phyloP scores from a whole-genome alignment of 2,888 invertebrate genomes.

The Nomada lathburiana region DNA sequence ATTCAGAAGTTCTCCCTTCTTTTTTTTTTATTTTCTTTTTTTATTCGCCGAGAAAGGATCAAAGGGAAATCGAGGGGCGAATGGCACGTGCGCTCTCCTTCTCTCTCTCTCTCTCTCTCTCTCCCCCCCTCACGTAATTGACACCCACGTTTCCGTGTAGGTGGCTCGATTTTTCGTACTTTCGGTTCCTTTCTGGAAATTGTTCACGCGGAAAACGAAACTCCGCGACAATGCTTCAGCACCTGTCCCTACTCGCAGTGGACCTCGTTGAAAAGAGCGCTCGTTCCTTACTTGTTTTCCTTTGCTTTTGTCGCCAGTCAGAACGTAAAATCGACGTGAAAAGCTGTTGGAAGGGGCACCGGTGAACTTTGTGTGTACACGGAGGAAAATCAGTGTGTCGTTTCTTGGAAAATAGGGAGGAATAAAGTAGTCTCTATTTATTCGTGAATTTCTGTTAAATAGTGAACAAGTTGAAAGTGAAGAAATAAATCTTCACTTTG shows the following conservation, averaged over 20 bases:
- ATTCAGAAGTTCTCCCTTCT: slow-evolving; percentile 29
- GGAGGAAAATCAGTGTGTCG: not conserved
- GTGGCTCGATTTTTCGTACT: slow-evolving; percentile 37
- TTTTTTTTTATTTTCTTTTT: slow-evolving; percentile 2
- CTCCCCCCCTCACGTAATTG: slow-evolving; percentile 39
- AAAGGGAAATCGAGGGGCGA: slow-evolving; percentile 40
- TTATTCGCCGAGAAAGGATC: slow-evolving; percentile 35
- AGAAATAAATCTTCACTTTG: too few relatives aligned
- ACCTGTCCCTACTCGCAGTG: not conserved
- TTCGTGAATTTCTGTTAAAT: too few relatives aligned
- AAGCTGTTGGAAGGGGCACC: not conserved
- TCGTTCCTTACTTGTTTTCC: slow-evolving; percentile 16
- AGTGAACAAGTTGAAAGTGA: too few relatives aligned
- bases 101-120: too few relatives aligned
- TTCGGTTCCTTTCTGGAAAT: slow-evolving; percentile 26
- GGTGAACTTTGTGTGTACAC: not conserved
- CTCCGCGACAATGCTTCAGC: slow-evolving; percentile 27
- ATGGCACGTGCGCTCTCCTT: slow-evolving; percentile 33
- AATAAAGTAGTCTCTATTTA: too few relatives aligned
- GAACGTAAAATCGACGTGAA: slow-evolving; percentile 9
- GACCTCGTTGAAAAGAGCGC: slow-evolving; percentile 17
- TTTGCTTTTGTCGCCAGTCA: not conserved
- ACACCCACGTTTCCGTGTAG: slow-evolving; percentile 24
- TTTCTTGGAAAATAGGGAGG: not conserved
- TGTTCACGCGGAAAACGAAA: slow-evolving; percentile 38